Conservation (phyloP, 2,113 vertebrate genomes). For the Plotosus lineatus region DNA sequence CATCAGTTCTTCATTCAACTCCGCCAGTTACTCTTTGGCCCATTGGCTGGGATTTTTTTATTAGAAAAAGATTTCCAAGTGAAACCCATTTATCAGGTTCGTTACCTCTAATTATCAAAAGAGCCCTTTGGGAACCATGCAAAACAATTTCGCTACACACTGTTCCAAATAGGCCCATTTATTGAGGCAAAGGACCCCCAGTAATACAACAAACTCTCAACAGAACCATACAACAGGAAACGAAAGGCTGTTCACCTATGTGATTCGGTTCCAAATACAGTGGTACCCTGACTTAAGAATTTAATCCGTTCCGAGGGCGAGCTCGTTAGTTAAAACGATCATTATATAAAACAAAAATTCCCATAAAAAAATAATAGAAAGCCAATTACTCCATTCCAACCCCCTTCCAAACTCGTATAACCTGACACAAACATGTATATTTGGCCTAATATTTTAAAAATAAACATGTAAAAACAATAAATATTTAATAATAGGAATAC, state of each 20-base stretch:
- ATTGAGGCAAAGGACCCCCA: neutral
- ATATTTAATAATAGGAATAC: no score
- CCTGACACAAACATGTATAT: no score
- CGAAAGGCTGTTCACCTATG: neutral
- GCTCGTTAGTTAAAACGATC: no score
- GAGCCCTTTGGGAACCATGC: neutral
- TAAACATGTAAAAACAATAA: no score
- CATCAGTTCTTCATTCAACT: neutral
- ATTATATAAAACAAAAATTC: no score
- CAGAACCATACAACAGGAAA: neutral
- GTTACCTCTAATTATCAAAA: neutral
- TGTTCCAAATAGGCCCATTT: neutral
- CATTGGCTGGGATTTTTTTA: neutral
- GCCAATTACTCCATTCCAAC: no score
- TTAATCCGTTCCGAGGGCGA: no score
- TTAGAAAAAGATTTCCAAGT: neutral
- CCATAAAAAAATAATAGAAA: no score
- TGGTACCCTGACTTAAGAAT: no score
- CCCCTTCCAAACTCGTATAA: no score
- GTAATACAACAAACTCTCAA: neutral
- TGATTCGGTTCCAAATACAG: neutral
- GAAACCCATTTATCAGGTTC: neutral
- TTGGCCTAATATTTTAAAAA: no score
- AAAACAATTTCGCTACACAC: neutral
- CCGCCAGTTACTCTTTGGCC: neutral